Base-by-base conservation (phyloP, 2,797 vertebrate species). In the Acipenser ruthenus region DNA sequence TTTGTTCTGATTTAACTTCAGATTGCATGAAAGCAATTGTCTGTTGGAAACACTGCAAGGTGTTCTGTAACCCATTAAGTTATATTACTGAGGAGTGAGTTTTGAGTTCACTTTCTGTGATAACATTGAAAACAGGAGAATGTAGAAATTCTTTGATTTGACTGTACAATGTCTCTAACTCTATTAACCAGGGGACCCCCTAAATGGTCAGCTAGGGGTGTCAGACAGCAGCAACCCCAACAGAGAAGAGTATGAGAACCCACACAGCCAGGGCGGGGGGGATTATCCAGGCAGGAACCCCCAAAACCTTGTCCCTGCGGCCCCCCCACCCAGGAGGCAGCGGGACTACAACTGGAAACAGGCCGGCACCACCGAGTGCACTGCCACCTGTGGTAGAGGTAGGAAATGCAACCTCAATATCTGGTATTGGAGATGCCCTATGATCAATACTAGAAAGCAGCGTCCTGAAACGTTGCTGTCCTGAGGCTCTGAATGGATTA, bases 341-440 rank as follows among this genome's bases (percentile, higher is more conserved):
- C 78, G 86, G 62, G 93, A 95, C 2, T 77, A 95, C 84, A 93
- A 93, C 85, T 99, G 96, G 96, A 98, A 93, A 71, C 88, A 90
- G 74, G 74, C 86, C n/a, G 93, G 93, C 4, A 81, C 75, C 1
- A 95, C 93, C 0, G 95, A 96, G 66, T 99, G 96, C 79, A 93
- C 91, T 0, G 76, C 87, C 9, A 90, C 93, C 2, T 99, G 96
- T 78, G 96, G 96, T 68, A 93, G 90, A 93, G 96, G 96, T 96
- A 59, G 83, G 88, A 70, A 18, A 53, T 53, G 51, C 51, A 53
- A 53, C 51, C 51, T 53, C 12, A 53, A 53, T 53, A 53, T 53
- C 6, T 53, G 8, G 6, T 7, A 3, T 8, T 53, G 8, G 51
- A 8, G 12, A 53, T 9, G 8, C 51, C 6, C 12, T 2, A 53